Evolutionary conservation across 2,797 vertebrate species (phyloP), one percentile per base, ranked within the genome.

Genomic region (Semaprochilodus insignis): DNA sequence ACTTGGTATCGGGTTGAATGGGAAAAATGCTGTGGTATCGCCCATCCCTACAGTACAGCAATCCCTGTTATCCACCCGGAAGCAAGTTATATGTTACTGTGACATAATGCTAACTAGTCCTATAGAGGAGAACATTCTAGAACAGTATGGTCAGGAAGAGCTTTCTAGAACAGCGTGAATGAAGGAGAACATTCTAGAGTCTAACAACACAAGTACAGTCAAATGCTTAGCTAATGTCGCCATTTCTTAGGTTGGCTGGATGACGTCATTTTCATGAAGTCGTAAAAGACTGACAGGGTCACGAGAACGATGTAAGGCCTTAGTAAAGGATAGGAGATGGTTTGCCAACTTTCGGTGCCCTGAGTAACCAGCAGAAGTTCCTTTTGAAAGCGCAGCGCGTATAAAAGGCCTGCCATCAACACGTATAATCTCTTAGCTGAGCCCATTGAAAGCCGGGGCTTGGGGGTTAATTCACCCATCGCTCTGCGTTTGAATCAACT

Each of bases 401-500:
- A 96, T 95, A 97, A 97, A 85, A 97, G 96, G 95, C 96, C 96
- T 96, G 96, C 97, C 96, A 98, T 97, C 96, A 97, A 97, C 96
- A 97, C 96, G 95, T 96, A 97, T 99, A 98, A 98, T 99, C 97
- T 99, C 96, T 96, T 96, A 96, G 96, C 95, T 96, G 96, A 95
- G 96, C 93, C 96, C 95, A 97, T 97, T 99, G 97, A 99, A 98
- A 97, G 96, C 95, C 95, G 88, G 95, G 95, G 94, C 96, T 95
- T 94, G 83, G 96, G 95, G 97, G 97, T 99, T 99, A 99, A 99
- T 98, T 98, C 97, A 95, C 95, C 97, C 96, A 97, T 99, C 97
- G 96, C 95, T 96, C 95, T 95, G 95, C 91, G 96, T 99, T 98
- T 99, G 96, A 98, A 98, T 99, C 97, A 98, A 97, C 95, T 96